Percentiles rank a stretch among this genome's conserved stretches.
Conservation (phyloP, 2,797 vertebrate species). For the Melanotaenia boesemani region DNA sequence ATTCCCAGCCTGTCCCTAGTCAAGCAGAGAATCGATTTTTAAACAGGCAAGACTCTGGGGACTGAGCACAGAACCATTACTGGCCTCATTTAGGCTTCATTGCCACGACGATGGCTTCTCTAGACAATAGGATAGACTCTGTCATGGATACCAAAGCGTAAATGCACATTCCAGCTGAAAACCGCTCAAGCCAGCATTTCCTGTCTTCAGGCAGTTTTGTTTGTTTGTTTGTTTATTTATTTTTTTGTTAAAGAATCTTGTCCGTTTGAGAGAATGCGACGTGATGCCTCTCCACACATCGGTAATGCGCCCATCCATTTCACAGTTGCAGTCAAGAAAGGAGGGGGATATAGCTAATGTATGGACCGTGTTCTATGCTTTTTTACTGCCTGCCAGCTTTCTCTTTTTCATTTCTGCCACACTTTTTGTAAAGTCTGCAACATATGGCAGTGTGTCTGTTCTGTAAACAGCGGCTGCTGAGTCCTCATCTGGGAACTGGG, state of each 20-base stretch:
- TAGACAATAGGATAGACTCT: slow-evolving; percentile 75
- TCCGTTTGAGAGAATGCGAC: slow-evolving; percentile 51
- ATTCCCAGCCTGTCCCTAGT: slow-evolving; percentile 75
- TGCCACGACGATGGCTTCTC: slow-evolving; percentile 70
- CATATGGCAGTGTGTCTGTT: slow-evolving; percentile 48
- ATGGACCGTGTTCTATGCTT: slow-evolving; percentile 30
- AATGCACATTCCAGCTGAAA: slow-evolving; percentile 71
- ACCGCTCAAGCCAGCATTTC: slow-evolving; percentile 72
- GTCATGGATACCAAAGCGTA: slow-evolving; percentile 71
- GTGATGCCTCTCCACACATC: slow-evolving; percentile 37
- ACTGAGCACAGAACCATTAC: slow-evolving; percentile 75
- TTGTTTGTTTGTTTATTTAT: slow-evolving; percentile 26
- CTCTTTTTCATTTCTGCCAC: slow-evolving; percentile 24
- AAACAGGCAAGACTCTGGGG: slow-evolving; percentile 77
- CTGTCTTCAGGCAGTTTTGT: slow-evolving; percentile 61
- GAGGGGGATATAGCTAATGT: slow-evolving; percentile 46
- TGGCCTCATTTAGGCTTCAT: slow-evolving; percentile 81
- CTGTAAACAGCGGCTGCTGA: slow-evolving; percentile 47
- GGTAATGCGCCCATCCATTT: slow-evolving; percentile 62
- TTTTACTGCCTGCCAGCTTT: slow-evolving; percentile 38
- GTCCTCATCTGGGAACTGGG: slow-evolving; percentile 36
- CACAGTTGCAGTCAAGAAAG: slow-evolving; percentile 44
- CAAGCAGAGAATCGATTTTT: slow-evolving; percentile 82
- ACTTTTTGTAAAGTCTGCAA: slow-evolving; percentile 40
- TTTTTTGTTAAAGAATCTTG: background rate